Conservation (phyloP, 1,140 invertebrate species). For the Diorhabda elongata region DNA sequence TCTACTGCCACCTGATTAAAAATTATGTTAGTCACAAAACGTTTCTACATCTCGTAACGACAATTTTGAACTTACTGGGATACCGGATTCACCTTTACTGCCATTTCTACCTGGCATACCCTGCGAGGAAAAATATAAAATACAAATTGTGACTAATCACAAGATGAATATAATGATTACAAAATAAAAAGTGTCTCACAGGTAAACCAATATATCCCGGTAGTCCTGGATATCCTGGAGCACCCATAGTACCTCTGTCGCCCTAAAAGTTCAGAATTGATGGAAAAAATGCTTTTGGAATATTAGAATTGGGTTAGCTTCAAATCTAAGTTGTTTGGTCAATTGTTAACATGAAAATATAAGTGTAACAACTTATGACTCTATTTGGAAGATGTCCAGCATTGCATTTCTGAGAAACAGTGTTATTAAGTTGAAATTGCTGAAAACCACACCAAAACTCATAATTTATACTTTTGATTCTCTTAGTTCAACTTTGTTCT, state of each 20-base stretch:
- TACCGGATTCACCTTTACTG: constrained; percentile 41
- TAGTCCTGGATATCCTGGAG: constrained; percentile 47
- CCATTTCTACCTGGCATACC: constrained; percentile 49
- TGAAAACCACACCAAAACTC: no score
- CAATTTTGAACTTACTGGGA: constrained; percentile 25
- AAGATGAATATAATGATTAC: background rate
- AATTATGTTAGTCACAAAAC: constrained; percentile 6
- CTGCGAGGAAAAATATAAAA: constrained; percentile 32
- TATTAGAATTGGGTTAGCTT: no score
- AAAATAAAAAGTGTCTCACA: constrained; percentile 42
- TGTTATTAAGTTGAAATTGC: no score
- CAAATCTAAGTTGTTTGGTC: no score
- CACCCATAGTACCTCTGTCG: constrained; percentile 44
- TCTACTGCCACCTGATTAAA: constrained; percentile 22
- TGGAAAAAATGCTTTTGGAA: no score
- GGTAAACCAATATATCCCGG: constrained; percentile 48
- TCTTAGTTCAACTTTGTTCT: no score
- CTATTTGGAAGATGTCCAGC: no score
- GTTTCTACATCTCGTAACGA: background rate
- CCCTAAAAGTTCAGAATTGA: constrained; percentile 36
- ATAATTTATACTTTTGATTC: no score
- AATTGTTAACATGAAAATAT: no score
- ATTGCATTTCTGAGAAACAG: no score
- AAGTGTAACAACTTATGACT: no score
- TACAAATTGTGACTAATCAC: background rate